Conservation (phyloP, 1,140 invertebrate genomes). For the Drosophila eugracilis region DNA sequence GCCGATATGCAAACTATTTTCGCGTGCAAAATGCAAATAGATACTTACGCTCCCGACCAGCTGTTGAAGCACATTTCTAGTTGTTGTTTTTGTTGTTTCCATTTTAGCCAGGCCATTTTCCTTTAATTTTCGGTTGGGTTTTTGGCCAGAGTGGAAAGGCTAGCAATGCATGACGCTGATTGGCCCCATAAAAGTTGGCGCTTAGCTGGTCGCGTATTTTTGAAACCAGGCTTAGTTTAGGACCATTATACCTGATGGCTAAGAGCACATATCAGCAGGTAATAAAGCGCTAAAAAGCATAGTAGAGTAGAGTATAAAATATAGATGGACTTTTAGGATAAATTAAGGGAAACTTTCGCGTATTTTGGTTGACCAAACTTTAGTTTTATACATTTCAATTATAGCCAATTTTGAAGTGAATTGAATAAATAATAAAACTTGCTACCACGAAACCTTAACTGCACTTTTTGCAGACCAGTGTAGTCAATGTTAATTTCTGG, state of each 20-base stretch:
- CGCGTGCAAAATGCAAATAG: constrained; percentile 77
- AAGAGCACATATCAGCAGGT: neutral
- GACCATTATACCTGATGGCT: neutral
- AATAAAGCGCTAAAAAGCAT: too few species aligned
- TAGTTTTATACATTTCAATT: too few species aligned
- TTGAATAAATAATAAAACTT: too few species aligned
- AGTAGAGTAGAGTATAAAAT: too few species aligned
- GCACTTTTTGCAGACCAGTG: constrained; percentile 32
- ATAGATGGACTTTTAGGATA: too few species aligned
- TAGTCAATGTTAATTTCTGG: constrained; percentile 44
- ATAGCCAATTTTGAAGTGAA: too few species aligned
- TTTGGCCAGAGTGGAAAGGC: constrained; percentile 30
- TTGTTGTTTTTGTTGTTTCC: constrained; percentile 5
- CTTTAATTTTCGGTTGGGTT: constrained; percentile 27
- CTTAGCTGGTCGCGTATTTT: constrained; percentile 13
- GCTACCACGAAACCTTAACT: too few species aligned
- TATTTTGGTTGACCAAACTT: too few species aligned
- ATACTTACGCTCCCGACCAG: constrained; percentile 36
- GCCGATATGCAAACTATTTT: constrained; percentile 65
- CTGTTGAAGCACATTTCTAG: neutral
- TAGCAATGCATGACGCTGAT: constrained; percentile 52
- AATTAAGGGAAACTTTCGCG: too few species aligned
- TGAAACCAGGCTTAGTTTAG: constrained; percentile 7
- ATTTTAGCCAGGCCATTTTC: constrained; percentile 17
- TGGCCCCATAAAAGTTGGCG: constrained; percentile 23